Conservation (phyloP, 2,888 invertebrate species). For the Lycaena phlaeas region DNA sequence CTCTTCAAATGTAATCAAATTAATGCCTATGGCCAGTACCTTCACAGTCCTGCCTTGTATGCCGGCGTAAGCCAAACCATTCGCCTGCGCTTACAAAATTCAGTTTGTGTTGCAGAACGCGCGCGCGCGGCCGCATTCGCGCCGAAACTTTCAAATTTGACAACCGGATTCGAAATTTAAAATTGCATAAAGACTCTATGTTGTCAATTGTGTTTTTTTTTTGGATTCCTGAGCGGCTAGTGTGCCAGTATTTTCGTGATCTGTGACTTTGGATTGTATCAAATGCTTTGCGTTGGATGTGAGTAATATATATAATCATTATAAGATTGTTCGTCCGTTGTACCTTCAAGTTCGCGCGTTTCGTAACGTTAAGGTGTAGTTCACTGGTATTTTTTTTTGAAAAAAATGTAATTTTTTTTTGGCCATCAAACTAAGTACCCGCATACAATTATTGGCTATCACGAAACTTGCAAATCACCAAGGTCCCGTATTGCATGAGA, state of each 20-base stretch:
- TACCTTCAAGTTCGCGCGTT: conserved; percentile 24
- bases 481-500: conserved; percentile 69
- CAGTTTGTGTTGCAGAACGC: conserved; percentile 61
- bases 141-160: conserved; percentile 58
- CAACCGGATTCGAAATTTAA: conserved; percentile 27
- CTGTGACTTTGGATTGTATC: conserved; percentile 48
- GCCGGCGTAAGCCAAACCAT: conserved; percentile 38
- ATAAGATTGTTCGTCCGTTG: conserved; percentile 60
- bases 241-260: conserved; percentile 35
- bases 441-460: conserved; percentile 69
- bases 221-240: conserved; percentile 28
- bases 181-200: conserved; percentile 20
- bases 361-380: conserved; percentile 18
- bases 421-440: conserved; percentile 48
- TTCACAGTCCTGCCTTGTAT: conserved; percentile 49
- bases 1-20: conserved; percentile 26
- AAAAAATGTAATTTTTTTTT: conserved; percentile 22
- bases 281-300: conserved; percentile 62
- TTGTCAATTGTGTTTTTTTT: conserved; percentile 25
- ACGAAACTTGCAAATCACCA: conserved; percentile 71
- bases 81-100: conserved; percentile 62
- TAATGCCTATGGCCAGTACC: conserved; percentile 43
- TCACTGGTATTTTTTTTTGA: conserved; percentile 13
- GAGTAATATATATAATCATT: conserved; percentile 44
- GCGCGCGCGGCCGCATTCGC: conserved; percentile 62